Conservation (phyloP, 1,140 invertebrate genomes). For the Hylaeus anthracinus region DNA sequence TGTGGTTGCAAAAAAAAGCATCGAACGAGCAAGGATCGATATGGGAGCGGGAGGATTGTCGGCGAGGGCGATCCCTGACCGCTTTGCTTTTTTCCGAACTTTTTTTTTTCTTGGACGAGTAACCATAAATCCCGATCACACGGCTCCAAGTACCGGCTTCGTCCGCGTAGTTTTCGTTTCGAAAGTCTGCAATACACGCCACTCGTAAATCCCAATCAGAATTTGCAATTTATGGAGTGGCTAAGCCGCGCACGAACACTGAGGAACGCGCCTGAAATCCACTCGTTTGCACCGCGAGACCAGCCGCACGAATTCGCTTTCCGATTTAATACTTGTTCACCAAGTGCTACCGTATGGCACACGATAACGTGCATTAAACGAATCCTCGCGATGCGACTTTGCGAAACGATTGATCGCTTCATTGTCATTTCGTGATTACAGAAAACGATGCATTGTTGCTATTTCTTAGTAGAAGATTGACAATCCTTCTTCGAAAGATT, state of each 20-base stretch:
- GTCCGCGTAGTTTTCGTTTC: conserved; percentile 43
- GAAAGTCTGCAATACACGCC: conserved; percentile 19
- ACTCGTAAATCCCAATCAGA: conserved; percentile 62
- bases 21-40: neutral
- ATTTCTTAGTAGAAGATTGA: no score
- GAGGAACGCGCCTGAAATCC: conserved; percentile 30
- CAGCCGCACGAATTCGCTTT: conserved; percentile 13
- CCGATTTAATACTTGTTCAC: conserved; percentile 12
- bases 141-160: conserved; percentile 21
- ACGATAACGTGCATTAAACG: neutral
- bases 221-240: conserved; percentile 57
- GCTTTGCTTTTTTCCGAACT: neutral
- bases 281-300: conserved; percentile 13
- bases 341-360: neutral
- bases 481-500: no score
- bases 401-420: neutral
- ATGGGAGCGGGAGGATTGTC: neutral
- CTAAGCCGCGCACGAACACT: conserved; percentile 21
- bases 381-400: neutral
- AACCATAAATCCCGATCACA: conserved; percentile 53
- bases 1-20: neutral
- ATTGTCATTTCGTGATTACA: neutral
- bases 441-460: neutral
- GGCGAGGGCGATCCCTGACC: neutral
- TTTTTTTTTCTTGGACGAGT: conserved; percentile 13